Conservation (phyloP, 2,888 invertebrate species). For the Sarcophaga subvicina region DNA sequence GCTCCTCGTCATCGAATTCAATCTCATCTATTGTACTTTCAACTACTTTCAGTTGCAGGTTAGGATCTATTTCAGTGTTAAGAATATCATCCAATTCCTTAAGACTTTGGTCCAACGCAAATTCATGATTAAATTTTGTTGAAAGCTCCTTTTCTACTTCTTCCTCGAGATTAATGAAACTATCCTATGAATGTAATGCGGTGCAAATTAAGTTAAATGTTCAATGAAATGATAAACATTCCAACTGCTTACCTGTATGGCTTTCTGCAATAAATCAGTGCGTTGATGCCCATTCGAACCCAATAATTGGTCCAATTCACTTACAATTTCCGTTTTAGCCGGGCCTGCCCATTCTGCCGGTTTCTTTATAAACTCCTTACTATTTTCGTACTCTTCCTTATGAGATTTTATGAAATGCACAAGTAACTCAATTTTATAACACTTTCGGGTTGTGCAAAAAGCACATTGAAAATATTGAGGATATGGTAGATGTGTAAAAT, state of each 20-base stretch:
- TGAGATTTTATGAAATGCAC: slow-evolving; percentile 65
- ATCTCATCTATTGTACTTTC: background rate
- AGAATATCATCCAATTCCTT: slow-evolving; percentile 75
- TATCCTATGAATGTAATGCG: slow-evolving; percentile 66
- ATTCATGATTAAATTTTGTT: slow-evolving; percentile 70
- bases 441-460: slow-evolving; percentile 58
- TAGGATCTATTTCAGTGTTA: slow-evolving; percentile 69
- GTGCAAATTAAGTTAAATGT: background rate
- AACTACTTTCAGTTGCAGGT: background rate
- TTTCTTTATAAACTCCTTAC: slow-evolving; percentile 53
- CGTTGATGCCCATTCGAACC: background rate
- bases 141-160: slow-evolving; percentile 61
- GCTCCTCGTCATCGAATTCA: slow-evolving; percentile 63
- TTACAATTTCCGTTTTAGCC: slow-evolving; percentile 5
- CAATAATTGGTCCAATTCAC: slow-evolving; percentile 35
- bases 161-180: slow-evolving; percentile 73
- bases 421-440: slow-evolving; percentile 67
- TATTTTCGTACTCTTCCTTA: slow-evolving; percentile 52
- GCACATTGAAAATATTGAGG: slow-evolving; percentile 72
- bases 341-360: slow-evolving; percentile 69
- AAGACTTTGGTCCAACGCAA: slow-evolving; percentile 75
- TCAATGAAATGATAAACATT: background rate
- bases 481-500: slow-evolving; percentile 76
- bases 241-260: slow-evolving; percentile 66
- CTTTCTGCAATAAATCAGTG: slow-evolving; percentile 71